Conservation (phyloP, 2,797 vertebrate species). For the Dendrocincla tyrannina region DNA sequence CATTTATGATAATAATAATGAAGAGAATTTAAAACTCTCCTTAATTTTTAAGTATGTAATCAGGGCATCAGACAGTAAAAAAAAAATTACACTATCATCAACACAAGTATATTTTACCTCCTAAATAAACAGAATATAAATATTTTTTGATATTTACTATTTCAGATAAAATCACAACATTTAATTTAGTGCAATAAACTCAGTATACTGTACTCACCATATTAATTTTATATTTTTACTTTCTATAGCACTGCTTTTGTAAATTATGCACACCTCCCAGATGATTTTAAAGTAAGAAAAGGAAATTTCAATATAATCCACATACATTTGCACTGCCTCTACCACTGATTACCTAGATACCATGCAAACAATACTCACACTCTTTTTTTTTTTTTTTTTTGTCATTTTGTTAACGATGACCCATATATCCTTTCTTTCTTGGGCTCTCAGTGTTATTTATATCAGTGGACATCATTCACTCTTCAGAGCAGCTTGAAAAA, state of each 20-base stretch:
- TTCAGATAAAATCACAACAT: background rate
- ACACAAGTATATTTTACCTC: background rate
- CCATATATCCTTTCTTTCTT: background rate
- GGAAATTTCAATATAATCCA: background rate
- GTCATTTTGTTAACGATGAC: background rate
- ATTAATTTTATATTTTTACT: background rate
- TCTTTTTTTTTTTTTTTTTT: background rate
- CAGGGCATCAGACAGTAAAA: background rate
- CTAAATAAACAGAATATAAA: background rate
- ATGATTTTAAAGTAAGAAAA: background rate
- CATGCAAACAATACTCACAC: background rate
- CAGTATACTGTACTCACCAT: background rate
- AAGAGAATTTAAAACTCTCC: background rate
- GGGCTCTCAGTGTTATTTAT: background rate
- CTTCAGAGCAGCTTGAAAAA: constrained; percentile 1
- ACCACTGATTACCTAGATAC: background rate
- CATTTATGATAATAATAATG: background rate
- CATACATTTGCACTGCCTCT: background rate
- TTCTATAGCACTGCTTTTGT: background rate
- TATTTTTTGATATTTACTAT: background rate
- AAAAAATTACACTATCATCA: background rate
- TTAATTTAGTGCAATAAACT: background rate
- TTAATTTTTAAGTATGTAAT: background rate
- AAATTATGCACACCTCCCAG: background rate
- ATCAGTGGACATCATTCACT: background rate